These are phyloP conservation scores for Cydia splendana DNA, from an alignment of 1,140 invertebrate genomes.

Conservation along the genomic window DNA sequence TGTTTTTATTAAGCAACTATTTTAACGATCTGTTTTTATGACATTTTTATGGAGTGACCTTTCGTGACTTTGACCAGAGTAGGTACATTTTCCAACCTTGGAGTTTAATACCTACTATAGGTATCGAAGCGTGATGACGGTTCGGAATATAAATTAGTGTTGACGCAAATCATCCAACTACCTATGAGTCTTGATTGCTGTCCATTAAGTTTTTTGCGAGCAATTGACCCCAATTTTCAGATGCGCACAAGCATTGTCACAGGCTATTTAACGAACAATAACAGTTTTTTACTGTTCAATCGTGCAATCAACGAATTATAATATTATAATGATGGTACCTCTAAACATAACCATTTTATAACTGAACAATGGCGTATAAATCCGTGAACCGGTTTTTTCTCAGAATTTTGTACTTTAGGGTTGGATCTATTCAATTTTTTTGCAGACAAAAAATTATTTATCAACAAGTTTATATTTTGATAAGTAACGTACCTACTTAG, in stretches of 20 bases:
- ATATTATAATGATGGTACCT: background rate
- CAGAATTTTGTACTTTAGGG: background rate
- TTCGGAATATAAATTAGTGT: constrained; percentile 51
- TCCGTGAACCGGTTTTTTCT: background rate
- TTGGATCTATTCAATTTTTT: too few relatives aligned
- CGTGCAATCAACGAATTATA: background rate
- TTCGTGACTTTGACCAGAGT: constrained; percentile 43
- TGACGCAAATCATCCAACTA: constrained; percentile 63
- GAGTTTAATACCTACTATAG: constrained; percentile 33
- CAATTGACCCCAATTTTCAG: constrained; percentile 65
- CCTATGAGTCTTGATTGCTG: constrained; percentile 66
- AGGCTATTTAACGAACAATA: constrained; percentile 38
- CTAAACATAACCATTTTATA: background rate
- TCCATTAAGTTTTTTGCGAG: constrained; percentile 66
- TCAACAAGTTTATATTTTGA: too few relatives aligned
- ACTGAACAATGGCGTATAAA: background rate
- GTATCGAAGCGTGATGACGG: constrained; percentile 39
- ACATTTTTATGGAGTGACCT: constrained; percentile 18
- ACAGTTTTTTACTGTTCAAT: constrained; percentile 28
- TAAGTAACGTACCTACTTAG: too few relatives aligned
- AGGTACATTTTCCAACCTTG: constrained; percentile 40
- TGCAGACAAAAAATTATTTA: too few relatives aligned
- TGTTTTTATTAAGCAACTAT: background rate
- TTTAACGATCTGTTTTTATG: constrained; percentile 1
- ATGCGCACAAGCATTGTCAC: constrained; percentile 58